These are phyloP conservation scores for Heliconius nattereri DNA, from an alignment of 1,140 invertebrate species.

Conservation along the genomic window DNA sequence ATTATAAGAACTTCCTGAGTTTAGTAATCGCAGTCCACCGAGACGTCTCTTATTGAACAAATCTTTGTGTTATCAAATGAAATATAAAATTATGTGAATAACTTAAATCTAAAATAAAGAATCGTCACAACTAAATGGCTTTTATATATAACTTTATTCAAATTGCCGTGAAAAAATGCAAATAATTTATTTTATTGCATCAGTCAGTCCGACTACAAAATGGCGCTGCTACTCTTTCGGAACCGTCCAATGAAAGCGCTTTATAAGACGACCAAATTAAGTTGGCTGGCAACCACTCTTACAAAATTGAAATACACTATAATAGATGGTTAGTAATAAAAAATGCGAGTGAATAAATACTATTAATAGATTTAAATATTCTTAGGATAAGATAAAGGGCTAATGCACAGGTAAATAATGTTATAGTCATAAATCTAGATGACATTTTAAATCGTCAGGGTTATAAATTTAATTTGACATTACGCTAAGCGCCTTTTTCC, in stretches of 20 bases:
- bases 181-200: constrained; percentile 60
- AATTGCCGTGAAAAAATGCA: constrained; percentile 38
- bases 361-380: neutral
- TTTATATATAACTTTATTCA: constrained; percentile 2
- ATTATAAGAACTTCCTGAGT: constrained; percentile 38
- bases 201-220: constrained; percentile 73
- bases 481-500: constrained; percentile 25
- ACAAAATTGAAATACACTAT: neutral
- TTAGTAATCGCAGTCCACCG: neutral
- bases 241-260: constrained; percentile 68
- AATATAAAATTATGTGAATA: neutral
- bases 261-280: constrained; percentile 66
- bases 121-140: neutral
- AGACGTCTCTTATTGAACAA: neutral
- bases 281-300: neutral
- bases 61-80: neutral
- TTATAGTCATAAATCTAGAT: neutral
- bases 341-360: neutral
- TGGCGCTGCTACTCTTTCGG: constrained; percentile 62
- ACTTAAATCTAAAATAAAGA: neutral
- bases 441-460: constrained; percentile 18
- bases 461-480: constrained; percentile 26
- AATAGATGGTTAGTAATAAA: neutral
- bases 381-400: neutral
- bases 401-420: neutral